Percentiles rank a stretch among this genome's conserved stretches.
phyloP scores from a whole-genome alignment of 2,113 vertebrate species.

The Phyllostomus hastatus region DNA sequence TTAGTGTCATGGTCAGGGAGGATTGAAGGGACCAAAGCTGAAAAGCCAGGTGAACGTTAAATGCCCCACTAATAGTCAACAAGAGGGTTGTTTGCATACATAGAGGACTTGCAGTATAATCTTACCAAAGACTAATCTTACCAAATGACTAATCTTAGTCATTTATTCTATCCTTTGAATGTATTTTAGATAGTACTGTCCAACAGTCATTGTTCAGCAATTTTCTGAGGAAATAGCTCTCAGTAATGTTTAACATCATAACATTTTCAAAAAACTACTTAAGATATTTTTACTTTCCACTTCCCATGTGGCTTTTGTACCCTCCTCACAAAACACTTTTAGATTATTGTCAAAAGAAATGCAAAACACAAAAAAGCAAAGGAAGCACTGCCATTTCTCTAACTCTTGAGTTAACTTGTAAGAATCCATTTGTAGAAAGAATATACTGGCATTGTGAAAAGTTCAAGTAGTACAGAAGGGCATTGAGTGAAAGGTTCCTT shows the following conservation, averaged over 20 bases:
- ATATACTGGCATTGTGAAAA: neutral
- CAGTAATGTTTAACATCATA: neutral
- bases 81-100: neutral
- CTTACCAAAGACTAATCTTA: too few species aligned
- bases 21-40: neutral
- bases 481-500: neutral
- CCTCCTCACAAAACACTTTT: neutral
- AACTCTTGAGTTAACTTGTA: neutral
- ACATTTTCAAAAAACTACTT: neutral
- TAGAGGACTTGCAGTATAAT: neutral
- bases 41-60: neutral
- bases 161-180: neutral
- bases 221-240: neutral
- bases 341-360: neutral
- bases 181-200: neutral
- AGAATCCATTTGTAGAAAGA: neutral
- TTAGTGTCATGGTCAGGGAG: neutral
- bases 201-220: neutral
- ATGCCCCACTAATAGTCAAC: rapidly evolving
- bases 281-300: neutral
- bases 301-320: neutral
- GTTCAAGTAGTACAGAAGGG: neutral
- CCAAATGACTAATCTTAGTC: too few species aligned
- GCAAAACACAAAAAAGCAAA: neutral
- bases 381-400: neutral